phyloP scores from a whole-genome alignment of 2,797 vertebrate species.

The Rallus crepitans region DNA sequence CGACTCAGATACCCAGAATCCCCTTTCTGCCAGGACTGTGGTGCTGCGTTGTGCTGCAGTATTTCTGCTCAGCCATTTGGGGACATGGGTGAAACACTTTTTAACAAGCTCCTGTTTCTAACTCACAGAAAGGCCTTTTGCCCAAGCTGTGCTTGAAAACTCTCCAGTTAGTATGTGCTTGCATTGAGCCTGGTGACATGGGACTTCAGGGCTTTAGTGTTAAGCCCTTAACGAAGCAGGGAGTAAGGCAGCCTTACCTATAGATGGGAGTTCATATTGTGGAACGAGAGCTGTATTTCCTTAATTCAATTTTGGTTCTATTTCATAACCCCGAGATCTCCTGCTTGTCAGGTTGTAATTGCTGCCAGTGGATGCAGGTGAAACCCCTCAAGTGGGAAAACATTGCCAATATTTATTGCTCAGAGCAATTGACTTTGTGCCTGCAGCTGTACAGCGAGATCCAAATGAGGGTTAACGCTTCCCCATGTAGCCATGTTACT shows the following conservation, averaged over 20 bases:
- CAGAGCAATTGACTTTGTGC: neutral
- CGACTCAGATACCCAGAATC: neutral
- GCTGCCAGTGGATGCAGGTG: neutral
- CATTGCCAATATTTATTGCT: neutral
- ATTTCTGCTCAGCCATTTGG: neutral
- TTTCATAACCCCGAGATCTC: neutral
- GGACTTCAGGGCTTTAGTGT: neutral
- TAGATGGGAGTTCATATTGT: neutral
- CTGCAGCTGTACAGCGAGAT: neutral
- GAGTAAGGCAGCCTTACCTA: neutral
- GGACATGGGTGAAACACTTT: neutral
- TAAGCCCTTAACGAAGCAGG: neutral
- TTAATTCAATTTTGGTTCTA: neutral
- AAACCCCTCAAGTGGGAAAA: neutral
- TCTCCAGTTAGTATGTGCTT: rapidly evolving
- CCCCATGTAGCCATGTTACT: neutral
- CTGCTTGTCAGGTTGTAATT: neutral
- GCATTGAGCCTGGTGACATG: neutral
- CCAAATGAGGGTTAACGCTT: neutral
- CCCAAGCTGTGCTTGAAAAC: neutral
- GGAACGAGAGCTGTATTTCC: neutral
- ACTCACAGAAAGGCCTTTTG: neutral
- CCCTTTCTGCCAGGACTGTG: neutral
- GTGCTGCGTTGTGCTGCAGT: neutral
- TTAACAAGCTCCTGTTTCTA: neutral